A percentile compares a stretch with the other conserved stretches of the same genome.
These are phyloP conservation scores for Drosophila seguyi DNA, from an alignment of 1,140 invertebrate genomes.

Conservation along the genomic window DNA sequence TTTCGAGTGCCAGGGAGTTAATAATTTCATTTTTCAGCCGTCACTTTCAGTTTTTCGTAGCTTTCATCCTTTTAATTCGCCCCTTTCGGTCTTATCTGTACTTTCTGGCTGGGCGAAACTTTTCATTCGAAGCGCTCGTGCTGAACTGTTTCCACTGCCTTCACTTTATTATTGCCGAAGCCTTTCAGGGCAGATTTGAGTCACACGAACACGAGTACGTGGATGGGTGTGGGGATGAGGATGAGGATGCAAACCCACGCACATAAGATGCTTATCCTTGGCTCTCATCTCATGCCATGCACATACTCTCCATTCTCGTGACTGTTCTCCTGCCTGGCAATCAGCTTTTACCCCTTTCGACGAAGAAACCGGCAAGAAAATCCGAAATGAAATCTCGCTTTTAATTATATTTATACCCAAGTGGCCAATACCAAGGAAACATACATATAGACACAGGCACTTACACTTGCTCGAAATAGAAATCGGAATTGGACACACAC, in stretches of 20 bases:
- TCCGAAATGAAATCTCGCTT: slow-evolving; percentile 65
- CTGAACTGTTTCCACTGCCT: slow-evolving; percentile 49
- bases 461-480: slow-evolving; percentile 7
- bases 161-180: slow-evolving; percentile 50
- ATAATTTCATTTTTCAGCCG: slow-evolving; percentile 9
- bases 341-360: slow-evolving; percentile 63
- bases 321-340: slow-evolving; percentile 33
- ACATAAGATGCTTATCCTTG: slow-evolving; percentile 65
- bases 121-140: slow-evolving; percentile 37
- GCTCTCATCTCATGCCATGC: slow-evolving; percentile 31
- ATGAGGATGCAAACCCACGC: slow-evolving; percentile 16
- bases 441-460: slow-evolving; percentile 12
- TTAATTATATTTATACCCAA: slow-evolving; percentile 80
- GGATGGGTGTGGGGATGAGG: background rate
- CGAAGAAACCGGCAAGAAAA: slow-evolving; percentile 40
- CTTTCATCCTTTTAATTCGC: slow-evolving; percentile 22
- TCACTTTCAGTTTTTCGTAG: slow-evolving; percentile 13
- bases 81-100: slow-evolving; percentile 21
- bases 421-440: slow-evolving; percentile 61
- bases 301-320: slow-evolving; percentile 13
- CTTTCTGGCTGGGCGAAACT: slow-evolving; percentile 26
- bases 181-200: slow-evolving; percentile 44
- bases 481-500: slow-evolving; percentile 5
- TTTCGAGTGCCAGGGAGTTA: slow-evolving; percentile 1
- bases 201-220: background rate